These are phyloP conservation scores for Cygnus atratus DNA, from an alignment of 2,113 vertebrate genomes.

Conservation along the genomic window DNA sequence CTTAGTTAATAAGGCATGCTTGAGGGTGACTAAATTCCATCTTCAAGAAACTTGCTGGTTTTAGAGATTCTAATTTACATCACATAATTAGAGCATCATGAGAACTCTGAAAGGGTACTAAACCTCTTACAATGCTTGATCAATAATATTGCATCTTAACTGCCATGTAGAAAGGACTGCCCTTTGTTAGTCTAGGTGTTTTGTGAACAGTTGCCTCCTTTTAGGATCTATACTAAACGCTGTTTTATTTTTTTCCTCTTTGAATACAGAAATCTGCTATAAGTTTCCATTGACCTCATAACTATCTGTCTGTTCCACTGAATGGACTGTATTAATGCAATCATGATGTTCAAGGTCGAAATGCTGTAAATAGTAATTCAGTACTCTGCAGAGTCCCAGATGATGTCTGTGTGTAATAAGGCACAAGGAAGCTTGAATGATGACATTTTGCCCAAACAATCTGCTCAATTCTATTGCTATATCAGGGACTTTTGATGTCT, in stretches of 20 bases:
- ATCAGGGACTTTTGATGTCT: slow-evolving; percentile 22
- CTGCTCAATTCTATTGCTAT: slow-evolving; percentile 21
- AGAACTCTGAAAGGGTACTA: background rate
- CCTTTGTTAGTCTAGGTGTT: slow-evolving; percentile 15
- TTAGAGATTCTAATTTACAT: slow-evolving; percentile 44
- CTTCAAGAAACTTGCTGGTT: slow-evolving; percentile 29
- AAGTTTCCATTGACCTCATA: slow-evolving; percentile 23
- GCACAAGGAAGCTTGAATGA: slow-evolving; percentile 50
- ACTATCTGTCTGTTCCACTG: background rate
- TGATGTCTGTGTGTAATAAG: slow-evolving; percentile 67
- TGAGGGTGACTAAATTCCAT: slow-evolving; percentile 29
- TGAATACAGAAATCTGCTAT: background rate
- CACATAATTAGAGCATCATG: slow-evolving; percentile 11
- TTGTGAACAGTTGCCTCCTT: slow-evolving; percentile 12
- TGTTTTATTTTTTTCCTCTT: background rate
- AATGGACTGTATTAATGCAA: slow-evolving; percentile 31
- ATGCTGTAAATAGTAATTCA: slow-evolving; percentile 55
- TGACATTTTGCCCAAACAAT: slow-evolving; percentile 62
- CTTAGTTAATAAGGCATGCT: slow-evolving; percentile 31
- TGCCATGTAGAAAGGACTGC: background rate
- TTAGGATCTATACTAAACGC: background rate
- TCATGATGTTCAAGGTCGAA: slow-evolving; percentile 64
- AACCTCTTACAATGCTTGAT: slow-evolving; percentile 39
- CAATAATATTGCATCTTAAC: slow-evolving; percentile 21
- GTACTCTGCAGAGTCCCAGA: slow-evolving; percentile 20